Percentiles rank a stretch among this genome's conserved stretches.
Conservation (phyloP, 2,888 invertebrate genomes). For the Ypsolopha scabrella region DNA sequence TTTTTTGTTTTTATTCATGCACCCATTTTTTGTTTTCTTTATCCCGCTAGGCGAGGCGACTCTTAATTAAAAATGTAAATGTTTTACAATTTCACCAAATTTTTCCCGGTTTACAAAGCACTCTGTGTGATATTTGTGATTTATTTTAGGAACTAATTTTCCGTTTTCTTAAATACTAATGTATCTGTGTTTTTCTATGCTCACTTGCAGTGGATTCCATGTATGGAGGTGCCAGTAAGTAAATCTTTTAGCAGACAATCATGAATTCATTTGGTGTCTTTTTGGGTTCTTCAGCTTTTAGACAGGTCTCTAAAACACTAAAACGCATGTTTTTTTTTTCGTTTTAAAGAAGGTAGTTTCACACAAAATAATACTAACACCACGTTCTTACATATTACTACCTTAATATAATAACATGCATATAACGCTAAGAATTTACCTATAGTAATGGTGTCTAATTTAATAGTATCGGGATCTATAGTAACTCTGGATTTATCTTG, state of each 20-base stretch:
- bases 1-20: constrained; percentile 47
- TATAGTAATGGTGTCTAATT: too few relatives aligned
- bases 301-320: too few relatives aligned
- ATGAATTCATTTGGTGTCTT: neutral
- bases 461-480: too few relatives aligned
- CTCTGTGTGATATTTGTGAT: constrained; percentile 20
- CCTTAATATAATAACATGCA: too few relatives aligned
- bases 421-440: too few relatives aligned
- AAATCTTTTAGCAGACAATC: constrained; percentile 1
- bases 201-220: constrained; percentile 76
- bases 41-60: neutral
- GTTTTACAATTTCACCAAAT: constrained; percentile 1
- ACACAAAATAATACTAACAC: too few relatives aligned
- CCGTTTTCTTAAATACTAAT: constrained; percentile 39
- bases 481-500: too few relatives aligned
- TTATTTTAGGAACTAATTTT: neutral
- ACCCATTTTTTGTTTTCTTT: constrained; percentile 48
- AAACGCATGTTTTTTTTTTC: too few relatives aligned
- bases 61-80: neutral
- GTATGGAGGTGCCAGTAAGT: constrained; percentile 81
- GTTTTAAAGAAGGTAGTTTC: too few relatives aligned
- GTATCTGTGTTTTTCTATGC: constrained; percentile 42
- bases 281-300: neutral
- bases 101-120: constrained; percentile 21
- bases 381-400: too few relatives aligned